Conservation (phyloP, 2,113 vertebrate species). For the Chelonoidis abingdonii region DNA sequence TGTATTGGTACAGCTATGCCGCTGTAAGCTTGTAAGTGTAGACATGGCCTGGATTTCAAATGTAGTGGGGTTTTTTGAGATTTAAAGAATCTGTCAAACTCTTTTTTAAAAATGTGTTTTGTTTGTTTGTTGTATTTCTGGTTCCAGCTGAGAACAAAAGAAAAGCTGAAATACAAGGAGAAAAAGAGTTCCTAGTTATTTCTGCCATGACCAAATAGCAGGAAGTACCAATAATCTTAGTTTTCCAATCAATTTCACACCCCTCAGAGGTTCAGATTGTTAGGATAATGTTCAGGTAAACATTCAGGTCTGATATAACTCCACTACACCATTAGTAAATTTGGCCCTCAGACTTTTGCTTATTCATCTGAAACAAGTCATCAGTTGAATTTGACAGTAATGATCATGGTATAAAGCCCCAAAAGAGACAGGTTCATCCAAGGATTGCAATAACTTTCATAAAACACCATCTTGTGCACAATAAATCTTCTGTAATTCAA, state of each 20-base stretch:
- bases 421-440: background rate
- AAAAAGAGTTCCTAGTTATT: background rate
- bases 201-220: background rate
- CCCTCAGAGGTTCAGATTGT: background rate
- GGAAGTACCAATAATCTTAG: background rate
- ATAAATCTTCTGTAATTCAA: background rate
- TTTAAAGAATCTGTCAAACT: background rate
- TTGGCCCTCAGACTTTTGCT: background rate
- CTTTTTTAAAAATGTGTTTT: background rate
- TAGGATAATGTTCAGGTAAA: background rate
- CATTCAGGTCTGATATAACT: background rate
- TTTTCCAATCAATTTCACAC: background rate
- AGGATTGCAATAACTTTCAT: background rate
- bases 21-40: too few species aligned
- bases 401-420: background rate
- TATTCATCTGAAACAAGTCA: background rate
- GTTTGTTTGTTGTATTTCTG: background rate
- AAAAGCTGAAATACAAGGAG: background rate
- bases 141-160: background rate
- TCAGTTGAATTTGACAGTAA: background rate
- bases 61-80: background rate
- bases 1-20: too few species aligned
- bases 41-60: background rate
- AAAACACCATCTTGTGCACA: background rate
- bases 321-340: background rate